phyloP scores from a whole-genome alignment of 2,888 invertebrate genomes.

The Drosophila multiciliata region DNA sequence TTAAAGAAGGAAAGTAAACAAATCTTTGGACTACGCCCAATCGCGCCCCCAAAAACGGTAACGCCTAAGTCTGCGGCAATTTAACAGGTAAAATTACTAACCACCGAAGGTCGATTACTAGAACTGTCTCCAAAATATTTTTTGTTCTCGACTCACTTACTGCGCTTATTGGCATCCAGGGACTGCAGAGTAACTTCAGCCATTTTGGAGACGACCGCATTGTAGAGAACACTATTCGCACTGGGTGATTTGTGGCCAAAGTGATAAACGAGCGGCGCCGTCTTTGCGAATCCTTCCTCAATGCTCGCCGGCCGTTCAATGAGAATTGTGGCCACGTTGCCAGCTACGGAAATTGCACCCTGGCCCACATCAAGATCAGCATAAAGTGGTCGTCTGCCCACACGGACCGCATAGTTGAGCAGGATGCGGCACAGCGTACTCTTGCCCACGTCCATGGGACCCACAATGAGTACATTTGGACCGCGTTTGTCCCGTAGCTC shows the following conservation, averaged over 20 bases:
- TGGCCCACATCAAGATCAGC: slow-evolving; percentile 99
- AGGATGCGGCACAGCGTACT: slow-evolving; percentile 95
- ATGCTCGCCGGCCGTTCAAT: slow-evolving; percentile 97
- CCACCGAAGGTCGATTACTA: not conserved
- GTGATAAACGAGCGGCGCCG: slow-evolving; percentile 96
- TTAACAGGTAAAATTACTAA: not conserved
- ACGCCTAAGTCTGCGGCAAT: not conserved
- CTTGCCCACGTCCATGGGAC: slow-evolving; percentile 98
- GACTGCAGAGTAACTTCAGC: slow-evolving; percentile 94
- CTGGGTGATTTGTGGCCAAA: slow-evolving; percentile 93
- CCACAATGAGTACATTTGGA: slow-evolving; percentile 95
- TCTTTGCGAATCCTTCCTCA: slow-evolving; percentile 97
- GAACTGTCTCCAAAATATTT: not conserved
- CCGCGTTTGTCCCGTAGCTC: slow-evolving; percentile 90
- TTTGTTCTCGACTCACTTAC: slow-evolving; percentile 84
- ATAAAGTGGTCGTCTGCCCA: slow-evolving; percentile 94
- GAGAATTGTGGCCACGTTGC: slow-evolving; percentile 94
- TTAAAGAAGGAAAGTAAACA: not conserved
- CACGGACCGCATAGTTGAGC: slow-evolving; percentile 97
- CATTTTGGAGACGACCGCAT: slow-evolving; percentile 92
- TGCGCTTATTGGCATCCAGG: slow-evolving; percentile 94
- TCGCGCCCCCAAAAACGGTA: not conserved
- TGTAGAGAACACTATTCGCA: slow-evolving; percentile 93
- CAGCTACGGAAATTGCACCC: slow-evolving; percentile 95
- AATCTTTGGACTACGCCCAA: not conserved